Conservation (phyloP, 2,888 invertebrate genomes). For the Artemia sinica region DNA sequence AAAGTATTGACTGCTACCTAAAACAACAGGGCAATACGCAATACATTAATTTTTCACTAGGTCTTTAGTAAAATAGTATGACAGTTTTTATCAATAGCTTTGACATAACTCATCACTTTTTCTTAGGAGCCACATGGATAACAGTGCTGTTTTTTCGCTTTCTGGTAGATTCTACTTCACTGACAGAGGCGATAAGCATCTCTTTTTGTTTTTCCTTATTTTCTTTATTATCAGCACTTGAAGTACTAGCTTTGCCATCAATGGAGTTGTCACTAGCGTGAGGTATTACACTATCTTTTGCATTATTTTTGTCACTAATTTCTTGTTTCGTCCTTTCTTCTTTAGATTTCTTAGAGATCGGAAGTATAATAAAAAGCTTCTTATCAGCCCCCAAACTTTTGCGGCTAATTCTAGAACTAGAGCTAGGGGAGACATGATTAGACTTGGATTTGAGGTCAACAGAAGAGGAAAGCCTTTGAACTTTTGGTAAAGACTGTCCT, state of each 20-base stretch:
- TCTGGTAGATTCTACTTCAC: neutral
- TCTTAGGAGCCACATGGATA: neutral
- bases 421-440: too few species aligned
- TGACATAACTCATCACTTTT: neutral
- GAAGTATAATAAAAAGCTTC: neutral
- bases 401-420: neutral
- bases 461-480: too few species aligned
- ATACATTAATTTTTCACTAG: too few species aligned
- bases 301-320: neutral
- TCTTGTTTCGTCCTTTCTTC: neutral
- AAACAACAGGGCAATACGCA: too few species aligned
- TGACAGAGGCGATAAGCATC: neutral
- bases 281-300: neutral
- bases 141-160: neutral
- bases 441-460: too few species aligned
- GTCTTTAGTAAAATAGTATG: too few species aligned
- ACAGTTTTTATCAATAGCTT: too few species aligned
- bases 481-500: too few species aligned
- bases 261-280: neutral
- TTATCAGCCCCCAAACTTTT: neutral
- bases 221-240: slow-evolving; percentile 2
- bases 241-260: neutral
- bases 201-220: slow-evolving; percentile 9
- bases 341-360: neutral
- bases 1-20: too few species aligned